Percentiles rank a stretch among this genome's conserved stretches.
Evolutionary conservation across 2,888 invertebrate species (phyloP).

Genomic region (Athalia circularis): DNA sequence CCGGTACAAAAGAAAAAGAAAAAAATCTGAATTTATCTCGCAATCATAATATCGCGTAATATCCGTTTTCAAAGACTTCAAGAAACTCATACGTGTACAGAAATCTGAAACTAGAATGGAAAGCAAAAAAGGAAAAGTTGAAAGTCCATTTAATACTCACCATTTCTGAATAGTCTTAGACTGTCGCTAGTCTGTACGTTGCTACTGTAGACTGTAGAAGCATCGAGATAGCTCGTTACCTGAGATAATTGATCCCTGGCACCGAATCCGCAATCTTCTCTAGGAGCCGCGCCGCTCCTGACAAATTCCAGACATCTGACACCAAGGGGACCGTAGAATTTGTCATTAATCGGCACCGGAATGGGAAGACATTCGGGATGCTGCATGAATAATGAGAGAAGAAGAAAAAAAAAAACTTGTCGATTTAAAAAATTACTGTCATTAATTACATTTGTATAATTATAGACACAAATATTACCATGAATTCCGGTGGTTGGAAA

Average conservation of each 20-base stretch:
- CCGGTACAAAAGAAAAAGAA: not conserved
- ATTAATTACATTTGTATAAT: no score
- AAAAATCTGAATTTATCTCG: not conserved
- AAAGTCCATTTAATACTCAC: slow-evolving; percentile 70
- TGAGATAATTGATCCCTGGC: slow-evolving; percentile 92
- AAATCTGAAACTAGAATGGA: not conserved
- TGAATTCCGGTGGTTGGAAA: slow-evolving; percentile 79
- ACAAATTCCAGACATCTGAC: slow-evolving; percentile 89
- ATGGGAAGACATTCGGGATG: slow-evolving; percentile 93
- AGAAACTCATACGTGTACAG: not conserved
- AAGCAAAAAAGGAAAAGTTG: not conserved
- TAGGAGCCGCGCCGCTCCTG: slow-evolving; percentile 87
- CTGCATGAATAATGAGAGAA: slow-evolving; percentile 70
- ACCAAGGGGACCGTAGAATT: slow-evolving; percentile 83
- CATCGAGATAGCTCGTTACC: slow-evolving; percentile 88
- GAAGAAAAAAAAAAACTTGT: not conserved
- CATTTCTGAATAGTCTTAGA: slow-evolving; percentile 85
- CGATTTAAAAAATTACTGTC: not conserved
- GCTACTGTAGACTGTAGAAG: slow-evolving; percentile 88
- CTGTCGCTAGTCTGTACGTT: slow-evolving; percentile 83
- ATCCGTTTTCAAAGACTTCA: no score
- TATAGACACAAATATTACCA: slow-evolving; percentile 75
- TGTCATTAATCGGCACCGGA: slow-evolving; percentile 82
- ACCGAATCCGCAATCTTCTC: slow-evolving; percentile 87
- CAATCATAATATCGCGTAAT: no score